A percentile compares a stretch with the other conserved stretches of the same genome.
phyloP scores from a whole-genome alignment of 2,888 invertebrate genomes.

The Abrostola triplasia region DNA sequence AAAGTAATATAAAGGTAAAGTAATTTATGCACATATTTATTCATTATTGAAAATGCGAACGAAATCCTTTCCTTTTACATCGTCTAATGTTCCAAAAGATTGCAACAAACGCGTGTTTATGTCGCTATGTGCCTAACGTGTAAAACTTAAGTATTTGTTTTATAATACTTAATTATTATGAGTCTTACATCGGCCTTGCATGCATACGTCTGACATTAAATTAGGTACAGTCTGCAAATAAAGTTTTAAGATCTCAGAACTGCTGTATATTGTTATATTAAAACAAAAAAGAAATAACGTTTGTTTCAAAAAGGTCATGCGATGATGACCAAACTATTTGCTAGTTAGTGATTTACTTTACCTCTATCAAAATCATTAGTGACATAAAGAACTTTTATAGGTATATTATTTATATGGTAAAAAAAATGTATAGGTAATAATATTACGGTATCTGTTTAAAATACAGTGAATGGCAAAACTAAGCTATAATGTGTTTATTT shows the following conservation, averaged over 20 bases:
- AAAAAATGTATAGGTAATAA: too few relatives aligned
- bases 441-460: too few relatives aligned
- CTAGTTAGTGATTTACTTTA: too few relatives aligned
- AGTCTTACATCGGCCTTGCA: conserved; percentile 63
- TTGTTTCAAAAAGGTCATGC: too few relatives aligned
- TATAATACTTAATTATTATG: conserved; percentile 61
- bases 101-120: conserved; percentile 7
- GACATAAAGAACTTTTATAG: too few relatives aligned
- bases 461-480: too few relatives aligned
- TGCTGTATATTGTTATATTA: too few relatives aligned
- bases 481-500: too few relatives aligned
- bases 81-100: not conserved
- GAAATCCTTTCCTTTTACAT: conserved; percentile 7
- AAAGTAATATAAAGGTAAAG: not conserved
- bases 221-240: conserved; percentile 52
- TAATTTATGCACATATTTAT: conserved; percentile 2
- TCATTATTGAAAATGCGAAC: conserved; percentile 1
- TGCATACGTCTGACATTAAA: conserved; percentile 54
- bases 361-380: too few relatives aligned
- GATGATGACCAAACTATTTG: too few relatives aligned
- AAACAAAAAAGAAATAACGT: too few relatives aligned
- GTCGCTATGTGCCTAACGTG: conserved; percentile 11
- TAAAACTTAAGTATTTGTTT: conserved; percentile 29
- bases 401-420: too few relatives aligned
- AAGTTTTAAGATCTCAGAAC: not conserved